phyloP scores from a whole-genome alignment of 2,888 invertebrate genomes.

The Rapana venosa region DNA sequence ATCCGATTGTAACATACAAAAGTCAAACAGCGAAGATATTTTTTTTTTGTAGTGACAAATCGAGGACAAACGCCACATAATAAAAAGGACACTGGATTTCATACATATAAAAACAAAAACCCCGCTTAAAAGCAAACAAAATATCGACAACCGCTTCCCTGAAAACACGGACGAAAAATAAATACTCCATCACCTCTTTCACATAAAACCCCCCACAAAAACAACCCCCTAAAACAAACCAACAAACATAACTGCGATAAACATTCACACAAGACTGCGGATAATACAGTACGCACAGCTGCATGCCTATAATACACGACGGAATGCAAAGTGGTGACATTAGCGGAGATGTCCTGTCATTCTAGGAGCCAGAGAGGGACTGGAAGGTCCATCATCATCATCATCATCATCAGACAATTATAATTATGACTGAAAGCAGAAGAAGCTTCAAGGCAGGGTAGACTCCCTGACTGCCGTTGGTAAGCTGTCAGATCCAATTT shows the following conservation, averaged over 20 bases:
- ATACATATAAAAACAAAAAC: not conserved
- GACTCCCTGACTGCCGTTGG: not conserved
- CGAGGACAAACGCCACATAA: not conserved
- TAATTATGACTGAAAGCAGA: not conserved
- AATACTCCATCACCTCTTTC: not conserved
- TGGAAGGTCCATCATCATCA: not conserved
- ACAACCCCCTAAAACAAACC: not conserved
- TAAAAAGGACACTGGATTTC: not conserved
- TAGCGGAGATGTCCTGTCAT: not conserved
- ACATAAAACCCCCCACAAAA: not conserved
- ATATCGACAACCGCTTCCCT: not conserved
- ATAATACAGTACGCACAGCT: not conserved
- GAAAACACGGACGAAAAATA: not conserved
- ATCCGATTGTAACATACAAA: not conserved
- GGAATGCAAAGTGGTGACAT: slow-evolving; percentile 31
- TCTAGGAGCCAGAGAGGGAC: not conserved
- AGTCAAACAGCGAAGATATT: not conserved
- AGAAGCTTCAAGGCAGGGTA: slow-evolving; percentile 7
- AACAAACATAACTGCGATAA: no score
- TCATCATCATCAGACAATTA: no score
- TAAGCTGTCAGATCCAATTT: no score
- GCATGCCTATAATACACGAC: slow-evolving; percentile 33
- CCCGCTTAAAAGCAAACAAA: not conserved
- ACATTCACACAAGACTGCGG: not conserved
- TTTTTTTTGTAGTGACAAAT: not conserved